phyloP scores from a whole-genome alignment of 2,113 vertebrate species.

The Dicerorhinus sumatrensis region DNA sequence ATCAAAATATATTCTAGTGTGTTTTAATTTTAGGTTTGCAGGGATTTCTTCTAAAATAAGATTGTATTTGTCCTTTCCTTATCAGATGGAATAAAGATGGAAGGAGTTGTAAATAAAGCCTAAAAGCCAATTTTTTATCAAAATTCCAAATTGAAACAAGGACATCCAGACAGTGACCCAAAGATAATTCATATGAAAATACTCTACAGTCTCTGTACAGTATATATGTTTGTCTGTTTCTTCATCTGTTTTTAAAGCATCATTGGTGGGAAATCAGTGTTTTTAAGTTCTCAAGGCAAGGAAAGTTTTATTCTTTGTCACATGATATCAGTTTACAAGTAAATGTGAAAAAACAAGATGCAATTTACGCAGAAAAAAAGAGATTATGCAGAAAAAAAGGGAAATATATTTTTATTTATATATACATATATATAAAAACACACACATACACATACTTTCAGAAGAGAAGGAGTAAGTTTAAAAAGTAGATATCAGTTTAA shows the following conservation, averaged over 20 bases:
- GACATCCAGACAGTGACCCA: neutral
- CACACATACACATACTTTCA: neutral
- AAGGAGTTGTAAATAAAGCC: neutral
- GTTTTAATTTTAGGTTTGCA: neutral
- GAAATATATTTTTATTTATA: neutral
- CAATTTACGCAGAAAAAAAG: neutral
- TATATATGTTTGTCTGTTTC: neutral
- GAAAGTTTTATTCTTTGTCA: neutral
- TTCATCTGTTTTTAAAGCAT: neutral
- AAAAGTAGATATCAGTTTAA: constrained; percentile 29
- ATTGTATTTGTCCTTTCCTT: neutral
- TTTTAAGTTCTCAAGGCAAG: neutral
- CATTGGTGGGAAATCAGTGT: neutral
- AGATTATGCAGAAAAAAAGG: neutral
- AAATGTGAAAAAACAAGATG: neutral
- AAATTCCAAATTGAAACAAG: constrained; percentile 28
- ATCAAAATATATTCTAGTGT: constrained; percentile 5
- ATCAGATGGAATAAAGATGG: neutral
- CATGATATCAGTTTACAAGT: neutral
- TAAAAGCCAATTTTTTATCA: neutral
- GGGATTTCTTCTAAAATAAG: constrained; percentile 2
- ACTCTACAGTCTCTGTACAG: neutral
- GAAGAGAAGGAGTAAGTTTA: neutral
- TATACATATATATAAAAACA: neutral
- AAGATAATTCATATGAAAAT: neutral